phyloP scores from a whole-genome alignment of 2,113 vertebrate species.

The Lampris incognitus region DNA sequence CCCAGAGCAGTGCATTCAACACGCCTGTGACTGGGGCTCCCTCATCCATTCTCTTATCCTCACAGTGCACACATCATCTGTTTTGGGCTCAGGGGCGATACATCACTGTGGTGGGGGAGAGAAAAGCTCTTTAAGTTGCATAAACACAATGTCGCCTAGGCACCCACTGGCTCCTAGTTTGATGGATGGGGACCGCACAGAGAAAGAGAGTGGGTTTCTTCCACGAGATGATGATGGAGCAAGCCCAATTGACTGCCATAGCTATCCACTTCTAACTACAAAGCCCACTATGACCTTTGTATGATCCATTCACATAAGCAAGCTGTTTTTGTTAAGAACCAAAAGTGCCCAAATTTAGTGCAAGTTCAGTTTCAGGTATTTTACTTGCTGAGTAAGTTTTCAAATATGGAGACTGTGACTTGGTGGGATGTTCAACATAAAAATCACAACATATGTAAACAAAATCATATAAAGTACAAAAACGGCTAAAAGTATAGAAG shows the following conservation, averaged over 20 bases:
- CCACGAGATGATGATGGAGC: conserved; percentile 37
- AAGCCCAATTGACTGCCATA: conserved; percentile 1
- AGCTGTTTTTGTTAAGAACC: too few species aligned
- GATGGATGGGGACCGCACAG: conserved; percentile 69
- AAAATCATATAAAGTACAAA: too few species aligned
- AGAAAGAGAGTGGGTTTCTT: conserved; percentile 33
- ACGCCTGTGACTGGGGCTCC: conserved; percentile 4
- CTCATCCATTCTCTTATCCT: conserved; percentile 56
- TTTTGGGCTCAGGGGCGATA: conserved; percentile 52
- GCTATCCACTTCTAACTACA: background rate
- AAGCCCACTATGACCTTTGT: background rate
- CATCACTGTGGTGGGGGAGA: conserved; percentile 62
- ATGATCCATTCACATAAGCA: too few species aligned
- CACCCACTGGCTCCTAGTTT: conserved; percentile 34
- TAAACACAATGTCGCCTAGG: conserved; percentile 66
- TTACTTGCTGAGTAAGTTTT: too few species aligned
- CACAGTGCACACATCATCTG: conserved; percentile 68
- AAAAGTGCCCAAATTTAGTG: too few species aligned
- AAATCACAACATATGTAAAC: too few species aligned
- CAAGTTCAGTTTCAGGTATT: too few species aligned
- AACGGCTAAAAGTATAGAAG: too few species aligned
- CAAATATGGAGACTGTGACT: too few species aligned
- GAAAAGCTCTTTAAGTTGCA: conserved; percentile 72
- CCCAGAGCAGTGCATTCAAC: conserved; percentile 35
- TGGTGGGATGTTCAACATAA: too few species aligned